These are phyloP conservation scores for Stegodyphus dumicola DNA, from an alignment of 1,140 invertebrate species.

Conservation along the genomic window DNA sequence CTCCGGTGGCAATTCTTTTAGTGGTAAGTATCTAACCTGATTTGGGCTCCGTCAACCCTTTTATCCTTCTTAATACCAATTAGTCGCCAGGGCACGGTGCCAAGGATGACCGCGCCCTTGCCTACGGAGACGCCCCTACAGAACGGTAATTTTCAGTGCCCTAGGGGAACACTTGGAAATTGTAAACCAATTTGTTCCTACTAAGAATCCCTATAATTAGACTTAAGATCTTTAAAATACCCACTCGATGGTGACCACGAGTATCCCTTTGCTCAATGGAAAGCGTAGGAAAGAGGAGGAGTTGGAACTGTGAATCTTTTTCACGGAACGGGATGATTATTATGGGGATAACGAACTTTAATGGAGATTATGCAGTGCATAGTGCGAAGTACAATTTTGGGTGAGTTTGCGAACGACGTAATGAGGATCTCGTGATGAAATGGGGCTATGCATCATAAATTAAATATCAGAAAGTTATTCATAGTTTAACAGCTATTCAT, in stretches of 20 bases:
- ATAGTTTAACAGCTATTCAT: no score
- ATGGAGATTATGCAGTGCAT: not conserved
- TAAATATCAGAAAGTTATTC: no score
- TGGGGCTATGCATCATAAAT: no score
- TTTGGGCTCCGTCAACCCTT: slow-evolving; percentile 16
- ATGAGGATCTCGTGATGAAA: no score
- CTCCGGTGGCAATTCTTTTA: slow-evolving; percentile 24
- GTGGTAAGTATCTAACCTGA: slow-evolving; percentile 16
- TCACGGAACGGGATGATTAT: not conserved
- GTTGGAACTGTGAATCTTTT: not conserved
- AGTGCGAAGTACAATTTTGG: not conserved
- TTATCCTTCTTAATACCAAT: slow-evolving; percentile 7
- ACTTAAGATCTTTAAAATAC: not conserved
- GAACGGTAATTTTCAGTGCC: not conserved
- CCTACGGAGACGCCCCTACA: not conserved
- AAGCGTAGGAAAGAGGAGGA: not conserved
- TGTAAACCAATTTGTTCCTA: not conserved
- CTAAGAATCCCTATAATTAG: not conserved
- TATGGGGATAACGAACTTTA: not conserved
- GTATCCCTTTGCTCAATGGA: not conserved
- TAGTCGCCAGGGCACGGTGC: slow-evolving; percentile 12
- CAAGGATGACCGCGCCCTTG: slow-evolving; percentile 9
- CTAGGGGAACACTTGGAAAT: not conserved
- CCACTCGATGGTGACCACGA: not conserved
- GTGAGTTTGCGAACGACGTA: not conserved